Evolutionary conservation across 64 coral and sea anemone species (phyloP).

Genomic region (Pocillopora verrucosa): DNA sequence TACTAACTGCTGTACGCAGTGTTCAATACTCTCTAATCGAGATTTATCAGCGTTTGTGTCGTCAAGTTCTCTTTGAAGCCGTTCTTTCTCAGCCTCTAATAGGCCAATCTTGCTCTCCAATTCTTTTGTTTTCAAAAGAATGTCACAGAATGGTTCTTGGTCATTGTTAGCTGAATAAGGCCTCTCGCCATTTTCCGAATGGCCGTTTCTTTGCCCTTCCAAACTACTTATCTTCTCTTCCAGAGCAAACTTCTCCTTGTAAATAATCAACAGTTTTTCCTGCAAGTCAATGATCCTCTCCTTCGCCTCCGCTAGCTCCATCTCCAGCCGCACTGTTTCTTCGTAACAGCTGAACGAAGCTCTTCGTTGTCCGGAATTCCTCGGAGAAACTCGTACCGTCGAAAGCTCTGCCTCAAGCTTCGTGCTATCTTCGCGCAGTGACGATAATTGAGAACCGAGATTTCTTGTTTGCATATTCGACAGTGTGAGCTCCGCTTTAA

Average conservation of each 20-base stretch:
- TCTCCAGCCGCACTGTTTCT: slow-evolving; percentile 54
- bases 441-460: slow-evolving; percentile 74
- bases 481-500: slow-evolving; percentile 80
- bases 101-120: slow-evolving; percentile 8
- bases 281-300: slow-evolving; percentile 79
- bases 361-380: slow-evolving; percentile 6
- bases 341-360: slow-evolving; percentile 20
- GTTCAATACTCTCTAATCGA: slow-evolving; percentile 66
- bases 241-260: slow-evolving; percentile 64
- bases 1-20: slow-evolving; percentile 62
- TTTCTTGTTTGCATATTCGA: slow-evolving; percentile 87
- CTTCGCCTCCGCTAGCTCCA: slow-evolving; percentile 71
- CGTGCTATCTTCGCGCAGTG: slow-evolving; percentile 84
- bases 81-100: slow-evolving; percentile 72
- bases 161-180: not conserved
- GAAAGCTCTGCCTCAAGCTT: slow-evolving; percentile 80
- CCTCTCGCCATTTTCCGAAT: slow-evolving; percentile 5
- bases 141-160: not conserved
- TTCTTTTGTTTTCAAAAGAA: not conserved
- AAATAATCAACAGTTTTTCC: slow-evolving; percentile 56
- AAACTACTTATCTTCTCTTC: slow-evolving; percentile 57
- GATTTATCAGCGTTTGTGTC: slow-evolving; percentile 59
- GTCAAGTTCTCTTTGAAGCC: slow-evolving; percentile 66
- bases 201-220: slow-evolving; percentile 53
- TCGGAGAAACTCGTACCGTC: slow-evolving; percentile 52